Percentiles rank a stretch among this genome's conserved stretches.
phyloP scores from a whole-genome alignment of 2,113 vertebrate genomes.

The Leucopsar rothschildi region DNA sequence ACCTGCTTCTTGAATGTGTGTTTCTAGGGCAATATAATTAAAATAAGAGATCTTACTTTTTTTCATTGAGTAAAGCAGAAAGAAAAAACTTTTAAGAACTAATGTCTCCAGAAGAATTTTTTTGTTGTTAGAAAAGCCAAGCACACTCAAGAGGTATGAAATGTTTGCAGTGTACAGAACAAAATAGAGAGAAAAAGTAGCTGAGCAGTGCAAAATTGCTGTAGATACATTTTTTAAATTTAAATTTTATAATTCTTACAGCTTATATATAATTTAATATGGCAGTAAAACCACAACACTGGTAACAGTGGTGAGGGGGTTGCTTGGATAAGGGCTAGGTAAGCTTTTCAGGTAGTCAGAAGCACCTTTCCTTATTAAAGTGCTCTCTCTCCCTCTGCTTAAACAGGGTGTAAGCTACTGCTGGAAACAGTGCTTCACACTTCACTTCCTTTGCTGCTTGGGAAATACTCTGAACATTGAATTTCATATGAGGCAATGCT shows the following conservation, averaged over 20 bases:
- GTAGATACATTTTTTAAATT: neutral
- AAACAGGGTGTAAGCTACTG: neutral
- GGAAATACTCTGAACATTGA: neutral
- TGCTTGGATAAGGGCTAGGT: neutral
- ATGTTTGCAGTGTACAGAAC: neutral
- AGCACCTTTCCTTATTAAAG: neutral
- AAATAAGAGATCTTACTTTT: neutral
- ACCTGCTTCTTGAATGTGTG: neutral
- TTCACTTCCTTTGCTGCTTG: neutral
- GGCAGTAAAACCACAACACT: neutral
- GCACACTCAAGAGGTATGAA: neutral
- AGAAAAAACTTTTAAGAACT: neutral
- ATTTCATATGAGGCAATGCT: slow-evolving; percentile 41
- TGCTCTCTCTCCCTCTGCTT: neutral
- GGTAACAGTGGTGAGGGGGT: neutral
- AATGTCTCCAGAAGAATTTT: neutral
- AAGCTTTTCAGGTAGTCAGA: neutral
- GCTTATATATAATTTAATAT: neutral
- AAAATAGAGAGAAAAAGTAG: neutral
- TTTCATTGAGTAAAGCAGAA: neutral
- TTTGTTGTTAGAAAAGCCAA: neutral
- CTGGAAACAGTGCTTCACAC: neutral
- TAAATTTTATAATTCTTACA: neutral
- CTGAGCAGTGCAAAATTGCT: neutral
- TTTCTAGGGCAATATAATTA: neutral